A percentile compares a stretch with the other conserved stretches of the same genome.
Conservation (phyloP, 1,140 invertebrate species). For the Acyrthosiphon pisum region DNA sequence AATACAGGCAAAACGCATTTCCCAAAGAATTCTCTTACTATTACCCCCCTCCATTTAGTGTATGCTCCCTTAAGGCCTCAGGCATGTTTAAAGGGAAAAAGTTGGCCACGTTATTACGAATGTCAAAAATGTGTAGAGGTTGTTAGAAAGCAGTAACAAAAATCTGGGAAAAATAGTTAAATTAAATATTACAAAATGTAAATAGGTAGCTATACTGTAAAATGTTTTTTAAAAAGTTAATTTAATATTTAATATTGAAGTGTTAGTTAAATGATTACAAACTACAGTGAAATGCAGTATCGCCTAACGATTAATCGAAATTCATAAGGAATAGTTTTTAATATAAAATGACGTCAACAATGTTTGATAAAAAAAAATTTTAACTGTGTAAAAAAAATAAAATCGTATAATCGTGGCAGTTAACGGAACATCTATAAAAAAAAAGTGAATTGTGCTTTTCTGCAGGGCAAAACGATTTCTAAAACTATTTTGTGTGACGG, state of each 20-base stretch:
- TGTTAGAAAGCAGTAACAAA: background rate
- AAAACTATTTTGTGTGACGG: background rate
- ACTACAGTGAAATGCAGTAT: background rate
- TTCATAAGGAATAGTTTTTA: background rate
- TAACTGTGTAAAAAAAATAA: background rate
- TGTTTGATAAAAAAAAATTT: background rate
- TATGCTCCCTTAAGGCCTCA: background rate
- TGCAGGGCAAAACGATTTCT: background rate
- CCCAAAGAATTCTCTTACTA: constrained; percentile 51
- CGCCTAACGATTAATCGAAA: background rate
- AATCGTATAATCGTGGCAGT: background rate
- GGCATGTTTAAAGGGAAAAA: background rate
- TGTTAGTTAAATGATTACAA: background rate
- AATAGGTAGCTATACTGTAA: background rate
- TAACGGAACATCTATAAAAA: background rate
- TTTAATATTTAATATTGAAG: background rate
- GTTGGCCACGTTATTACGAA: constrained; percentile 32
- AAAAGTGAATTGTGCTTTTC: background rate
- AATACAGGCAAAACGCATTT: background rate
- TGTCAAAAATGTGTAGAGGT: constrained; percentile 28
- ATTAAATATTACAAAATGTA: constrained; percentile 19
- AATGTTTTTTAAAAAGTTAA: constrained; percentile 29
- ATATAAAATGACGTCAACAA: background rate
- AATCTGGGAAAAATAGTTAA: constrained; percentile 4
- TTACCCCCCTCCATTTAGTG: background rate